Conservation (phyloP, 2,113 vertebrate genomes). For the Benitochromis conjunctus region DNA sequence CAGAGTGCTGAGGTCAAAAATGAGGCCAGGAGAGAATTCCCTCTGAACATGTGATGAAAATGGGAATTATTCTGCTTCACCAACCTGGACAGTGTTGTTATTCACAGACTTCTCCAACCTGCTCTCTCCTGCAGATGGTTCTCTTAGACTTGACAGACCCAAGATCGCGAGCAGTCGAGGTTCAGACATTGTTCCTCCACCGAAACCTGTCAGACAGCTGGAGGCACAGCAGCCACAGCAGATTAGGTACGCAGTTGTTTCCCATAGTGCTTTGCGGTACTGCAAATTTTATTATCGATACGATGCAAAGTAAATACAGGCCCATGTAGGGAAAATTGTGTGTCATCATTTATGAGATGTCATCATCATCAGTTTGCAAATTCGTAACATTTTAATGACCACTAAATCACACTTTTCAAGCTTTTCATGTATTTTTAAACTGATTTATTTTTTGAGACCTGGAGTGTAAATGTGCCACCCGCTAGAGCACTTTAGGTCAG, state of each 20-base stretch:
- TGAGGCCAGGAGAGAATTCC: not conserved
- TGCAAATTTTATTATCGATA: not conserved
- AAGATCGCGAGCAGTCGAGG: slow-evolving; percentile 75
- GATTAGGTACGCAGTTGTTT: slow-evolving; percentile 34
- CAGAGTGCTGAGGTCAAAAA: not conserved
- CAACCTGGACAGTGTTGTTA: not conserved
- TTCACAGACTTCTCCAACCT: not conserved
- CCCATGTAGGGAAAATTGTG: not conserved
- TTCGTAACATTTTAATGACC: too few relatives aligned
- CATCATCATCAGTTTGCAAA: too few relatives aligned
- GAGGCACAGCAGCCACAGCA: slow-evolving; percentile 39
- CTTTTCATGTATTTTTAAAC: too few relatives aligned
- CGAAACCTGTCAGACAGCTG: slow-evolving; percentile 68
- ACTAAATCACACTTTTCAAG: too few relatives aligned
- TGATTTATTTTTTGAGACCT: too few relatives aligned
- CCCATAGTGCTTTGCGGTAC: not conserved
- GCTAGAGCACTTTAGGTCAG: not conserved
- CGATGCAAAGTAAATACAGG: not conserved
- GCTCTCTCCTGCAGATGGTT: slow-evolving; percentile 72
- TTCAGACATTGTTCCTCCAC: slow-evolving; percentile 65
- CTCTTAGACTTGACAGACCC: slow-evolving; percentile 63
- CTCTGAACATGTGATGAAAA: not conserved
- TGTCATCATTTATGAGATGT: too few relatives aligned
- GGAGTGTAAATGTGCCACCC: not conserved
- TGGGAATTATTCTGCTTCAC: not conserved